phyloP scores from a whole-genome alignment of 2,797 vertebrate genomes.

The Bucorvus abyssinicus region DNA sequence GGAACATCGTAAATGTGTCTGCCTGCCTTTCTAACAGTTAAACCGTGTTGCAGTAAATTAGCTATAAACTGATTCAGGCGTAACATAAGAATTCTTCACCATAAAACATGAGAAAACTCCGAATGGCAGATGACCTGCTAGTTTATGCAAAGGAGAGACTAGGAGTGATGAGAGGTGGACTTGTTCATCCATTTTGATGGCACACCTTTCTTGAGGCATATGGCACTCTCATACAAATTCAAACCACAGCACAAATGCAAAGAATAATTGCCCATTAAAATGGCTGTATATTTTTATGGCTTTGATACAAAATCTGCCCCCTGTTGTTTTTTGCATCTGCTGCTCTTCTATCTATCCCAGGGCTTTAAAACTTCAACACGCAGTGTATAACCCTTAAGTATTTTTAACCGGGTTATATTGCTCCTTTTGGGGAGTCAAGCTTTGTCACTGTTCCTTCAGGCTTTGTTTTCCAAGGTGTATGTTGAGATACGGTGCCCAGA shows the following conservation, averaged over 20 bases:
- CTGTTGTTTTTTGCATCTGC: constrained; percentile 82
- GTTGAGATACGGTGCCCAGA: neutral
- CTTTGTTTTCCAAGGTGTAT: constrained; percentile 54
- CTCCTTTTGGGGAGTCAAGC: constrained; percentile 29
- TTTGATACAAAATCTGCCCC: constrained; percentile 77
- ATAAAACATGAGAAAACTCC: neutral
- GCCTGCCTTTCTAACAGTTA: neutral
- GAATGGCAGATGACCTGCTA: neutral
- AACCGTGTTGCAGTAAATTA: constrained; percentile 37
- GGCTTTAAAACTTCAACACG: constrained; percentile 75
- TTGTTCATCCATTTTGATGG: constrained; percentile 48
- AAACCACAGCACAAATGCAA: constrained; percentile 74
- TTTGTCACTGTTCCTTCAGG: constrained; percentile 15
- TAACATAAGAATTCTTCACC: neutral
- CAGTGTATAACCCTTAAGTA: constrained; percentile 71
- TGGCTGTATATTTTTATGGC: constrained; percentile 82
- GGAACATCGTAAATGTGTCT: constrained; percentile 7
- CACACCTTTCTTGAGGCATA: constrained; percentile 76
- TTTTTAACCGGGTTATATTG: constrained; percentile 55
- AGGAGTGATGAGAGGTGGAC: constrained; percentile 29
- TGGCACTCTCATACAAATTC: constrained; percentile 75
- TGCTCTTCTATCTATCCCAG: constrained; percentile 69
- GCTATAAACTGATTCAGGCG: neutral
- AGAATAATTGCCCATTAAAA: constrained; percentile 85
- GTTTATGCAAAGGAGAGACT: neutral